Base-by-base conservation (phyloP, 2,797 vertebrate species). In the Sebastes hubbsi region DNA sequence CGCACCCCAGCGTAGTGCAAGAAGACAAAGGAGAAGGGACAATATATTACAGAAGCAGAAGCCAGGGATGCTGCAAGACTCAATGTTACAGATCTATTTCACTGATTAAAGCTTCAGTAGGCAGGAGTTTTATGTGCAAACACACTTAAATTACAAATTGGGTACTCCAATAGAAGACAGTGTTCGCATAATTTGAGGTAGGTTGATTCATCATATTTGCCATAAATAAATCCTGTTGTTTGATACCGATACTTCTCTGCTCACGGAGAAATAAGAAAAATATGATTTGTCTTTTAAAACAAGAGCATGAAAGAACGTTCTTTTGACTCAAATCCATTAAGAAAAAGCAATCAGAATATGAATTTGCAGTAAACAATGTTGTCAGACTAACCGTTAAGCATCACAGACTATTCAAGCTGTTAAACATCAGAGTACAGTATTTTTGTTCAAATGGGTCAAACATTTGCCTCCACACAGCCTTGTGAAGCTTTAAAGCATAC, bases 71-170 rank as follows among this genome's bases (percentile, higher is more conserved):
- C 64, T 6, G 22, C 62, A 63, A 66, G 27, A 84, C 36, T 72
- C 8, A 71, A 32, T 78, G 38, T 77, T 83, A 38, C 27, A 32
- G 24, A 72, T 72, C 36, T 68, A 58, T 54, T 77, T 55, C 25
- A 36, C 54, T 77, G 68, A 76, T 77, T 75, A 84, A 85, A 88
- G 68, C 79, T 86, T 88, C 81, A 85, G 55, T 4, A 14, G 65
- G 73, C 86, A 84, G 71, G 20, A 20, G 38, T 72, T 63, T 58
- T 52, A 65, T 34, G 12, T 25, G 36, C 36, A 78, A 82, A 84
- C 14, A 66, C 59, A 76, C 10, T 54, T 59, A 68, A 75, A 78
- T 70, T n/a, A 59, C 56, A 75, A 69, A 78, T 42, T 66, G 12
- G 14, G 13, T n/a, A 36, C 59, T 73, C 54, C 27, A 64, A 34